Conservation (phyloP, 2,888 invertebrate species). For the Luperina testacea region DNA sequence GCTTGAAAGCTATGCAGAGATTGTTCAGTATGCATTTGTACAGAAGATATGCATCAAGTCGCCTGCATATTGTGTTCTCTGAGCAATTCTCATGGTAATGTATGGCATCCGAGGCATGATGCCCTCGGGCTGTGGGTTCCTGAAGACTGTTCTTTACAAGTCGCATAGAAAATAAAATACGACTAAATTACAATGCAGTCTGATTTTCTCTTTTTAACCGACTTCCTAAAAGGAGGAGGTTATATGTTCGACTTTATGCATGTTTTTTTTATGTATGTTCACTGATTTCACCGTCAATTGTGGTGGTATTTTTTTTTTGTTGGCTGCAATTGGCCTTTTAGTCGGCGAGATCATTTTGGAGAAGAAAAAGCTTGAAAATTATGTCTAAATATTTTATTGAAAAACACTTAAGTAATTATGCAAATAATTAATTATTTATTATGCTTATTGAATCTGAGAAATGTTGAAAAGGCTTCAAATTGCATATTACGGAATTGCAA, state of each 20-base stretch:
- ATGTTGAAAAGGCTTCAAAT: neutral
- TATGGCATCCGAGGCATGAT: constrained; percentile 71
- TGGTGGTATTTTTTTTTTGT: neutral
- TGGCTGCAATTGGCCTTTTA: neutral
- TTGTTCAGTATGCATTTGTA: constrained; percentile 60
- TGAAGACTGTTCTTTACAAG: constrained; percentile 24
- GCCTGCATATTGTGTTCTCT: constrained; percentile 64
- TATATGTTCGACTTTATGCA: too few relatives aligned
- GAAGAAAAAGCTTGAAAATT: neutral
- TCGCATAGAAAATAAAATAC: constrained; percentile 32
- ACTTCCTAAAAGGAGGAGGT: too few relatives aligned
- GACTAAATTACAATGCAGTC: constrained; percentile 15
- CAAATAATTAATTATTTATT: neutral
- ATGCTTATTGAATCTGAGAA: constrained; percentile 9
- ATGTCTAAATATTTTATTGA: constrained; percentile 3
- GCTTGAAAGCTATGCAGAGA: constrained; percentile 45
- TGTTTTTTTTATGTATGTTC: too few relatives aligned
- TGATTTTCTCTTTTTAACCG: constrained; percentile 1
- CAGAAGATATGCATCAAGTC: constrained; percentile 77
- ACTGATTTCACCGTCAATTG: too few relatives aligned
- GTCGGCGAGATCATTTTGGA: neutral
- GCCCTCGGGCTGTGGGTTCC: constrained; percentile 43
- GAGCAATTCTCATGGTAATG: constrained; percentile 81
- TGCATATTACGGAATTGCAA: neutral
- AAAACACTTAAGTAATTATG: too few relatives aligned